Percentiles rank a stretch among this genome's conserved stretches.
Conservation (phyloP, 2,797 vertebrate genomes). For the Tragelaphus oryx region DNA sequence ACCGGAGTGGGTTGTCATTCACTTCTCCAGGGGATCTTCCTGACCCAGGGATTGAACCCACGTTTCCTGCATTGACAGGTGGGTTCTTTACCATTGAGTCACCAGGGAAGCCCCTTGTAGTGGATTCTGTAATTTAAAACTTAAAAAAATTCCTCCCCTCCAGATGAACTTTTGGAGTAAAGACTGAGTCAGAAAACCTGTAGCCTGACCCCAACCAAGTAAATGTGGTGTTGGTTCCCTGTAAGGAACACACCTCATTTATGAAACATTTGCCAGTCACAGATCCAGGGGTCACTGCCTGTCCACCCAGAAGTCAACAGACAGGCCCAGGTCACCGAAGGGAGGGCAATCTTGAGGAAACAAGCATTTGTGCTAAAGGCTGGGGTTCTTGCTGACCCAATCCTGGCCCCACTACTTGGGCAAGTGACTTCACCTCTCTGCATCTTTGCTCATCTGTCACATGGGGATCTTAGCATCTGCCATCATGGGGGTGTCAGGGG, state of each 20-base stretch:
- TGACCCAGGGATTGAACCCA: neutral
- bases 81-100: neutral
- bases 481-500: neutral
- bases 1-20: neutral
- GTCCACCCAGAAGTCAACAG: neutral
- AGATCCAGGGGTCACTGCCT: neutral
- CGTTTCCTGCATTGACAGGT: neutral
- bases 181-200: neutral
- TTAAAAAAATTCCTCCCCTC: neutral
- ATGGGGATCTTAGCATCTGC: neutral
- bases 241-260: neutral
- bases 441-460: neutral
- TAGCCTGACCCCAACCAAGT: neutral
- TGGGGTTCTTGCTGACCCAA: neutral
- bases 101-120: neutral
- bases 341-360: neutral
- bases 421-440: neutral
- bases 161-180: neutral
- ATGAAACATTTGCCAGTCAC: neutral
- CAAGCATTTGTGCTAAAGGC: neutral
- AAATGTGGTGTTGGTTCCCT: neutral
- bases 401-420: neutral
- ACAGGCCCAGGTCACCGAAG: neutral
- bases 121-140: neutral
- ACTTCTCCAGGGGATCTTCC: neutral